Evolutionary conservation across 2,888 invertebrate species (phyloP), one percentile per base, ranked within the genome.

Genomic region (Drosophila quinaria): DNA sequence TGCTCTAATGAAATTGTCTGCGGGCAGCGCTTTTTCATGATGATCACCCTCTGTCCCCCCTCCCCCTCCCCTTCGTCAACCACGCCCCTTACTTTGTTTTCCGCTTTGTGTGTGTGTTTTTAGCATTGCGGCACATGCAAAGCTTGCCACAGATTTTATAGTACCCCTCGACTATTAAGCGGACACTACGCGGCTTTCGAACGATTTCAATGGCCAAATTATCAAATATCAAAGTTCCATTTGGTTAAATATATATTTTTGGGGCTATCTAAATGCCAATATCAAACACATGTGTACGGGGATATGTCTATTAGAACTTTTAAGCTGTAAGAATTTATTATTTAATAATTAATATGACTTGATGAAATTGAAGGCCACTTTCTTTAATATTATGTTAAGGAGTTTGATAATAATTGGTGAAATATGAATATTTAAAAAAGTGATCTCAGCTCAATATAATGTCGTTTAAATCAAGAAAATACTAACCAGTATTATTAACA

Each of bases 1-100:
- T 66, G 35, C 70, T 75, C 71, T 85, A 89, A 89, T 86, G 90
- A 89, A 90, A 86, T 89, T 88, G 86, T 81, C 86, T 88, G 85
- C 88, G 90, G 85, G 90, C 67, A 33, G 56, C 22, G 69, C 68
- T 77, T 58, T 62, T 47, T 33, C 52, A 52, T 67, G 70, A 58
- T 64, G 58, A 52, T 41, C 54, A 13, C 22, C 35, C 25, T 25
- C 15, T 29, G 9, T 39, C 4, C 31, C 9, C 47, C 3, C 39
- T 6, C 11, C 39, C 6, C 13, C 31, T 3, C 13, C 13, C 10
- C 15, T 3, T 2, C 15, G 31, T 35, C 0, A 4, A 33, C 13
- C 19, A 1, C 10, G 13, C 9, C 31, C 19, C 46, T 46, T 46
- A 41, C 54, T 56, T 73, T 78, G 67, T 64, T 70, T 44, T 63